Base-by-base conservation (phyloP, 2,888 invertebrate species). In the Chirona hameri region DNA sequence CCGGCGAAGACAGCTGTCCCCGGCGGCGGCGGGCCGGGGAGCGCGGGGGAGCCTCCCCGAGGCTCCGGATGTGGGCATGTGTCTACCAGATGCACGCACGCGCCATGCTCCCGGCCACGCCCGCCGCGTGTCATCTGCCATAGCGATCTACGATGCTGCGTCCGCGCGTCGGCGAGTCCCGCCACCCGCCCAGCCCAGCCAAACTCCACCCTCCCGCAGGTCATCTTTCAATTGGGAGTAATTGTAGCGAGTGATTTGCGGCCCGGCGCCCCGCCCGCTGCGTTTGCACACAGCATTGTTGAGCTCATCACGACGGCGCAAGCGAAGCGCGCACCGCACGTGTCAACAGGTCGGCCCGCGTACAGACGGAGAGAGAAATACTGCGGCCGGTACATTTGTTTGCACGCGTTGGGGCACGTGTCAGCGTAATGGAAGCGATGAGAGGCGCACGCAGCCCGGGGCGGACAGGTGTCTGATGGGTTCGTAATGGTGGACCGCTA, bases 221-320 rank as follows among this genome's bases (percentile, higher is more conserved):
- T 21, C 39, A 29, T 72, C 72, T 72, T 39, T 72, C 31, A 39
- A 72, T 72, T 72, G 72, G 15, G 21, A 31, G 72, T 72, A 72
- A 72, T 72, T 72, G 72, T 39, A 39, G 39, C 72, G 72, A 72
- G 72, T 72, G 72, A 72, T 72, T 72, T 72, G 72, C 72, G 72
- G 39, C 31, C 29, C 39, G 15, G 29, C 69, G 72, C 21, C 31
- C 31, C 72, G 18, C 72, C n/a, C 72, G 31, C 72, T 10, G 72
- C 72, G 72, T 72, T 72, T 72, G 72, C 72, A 72, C 39, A 72
- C 72, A 72, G 31, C 72, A 72, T 72, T 72, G 72, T 72, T 72
- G 72, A 72, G 72, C 31, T 72, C 72, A 72, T 72, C 72, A 72
- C 29, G 14, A n/a, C 24, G 14, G 69, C n/a, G 10, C n/a, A 0